Evolutionary conservation across 37 sponge, comb jelly and placozoan species (phyloP).

Genomic region (Agelas oroides): DNA sequence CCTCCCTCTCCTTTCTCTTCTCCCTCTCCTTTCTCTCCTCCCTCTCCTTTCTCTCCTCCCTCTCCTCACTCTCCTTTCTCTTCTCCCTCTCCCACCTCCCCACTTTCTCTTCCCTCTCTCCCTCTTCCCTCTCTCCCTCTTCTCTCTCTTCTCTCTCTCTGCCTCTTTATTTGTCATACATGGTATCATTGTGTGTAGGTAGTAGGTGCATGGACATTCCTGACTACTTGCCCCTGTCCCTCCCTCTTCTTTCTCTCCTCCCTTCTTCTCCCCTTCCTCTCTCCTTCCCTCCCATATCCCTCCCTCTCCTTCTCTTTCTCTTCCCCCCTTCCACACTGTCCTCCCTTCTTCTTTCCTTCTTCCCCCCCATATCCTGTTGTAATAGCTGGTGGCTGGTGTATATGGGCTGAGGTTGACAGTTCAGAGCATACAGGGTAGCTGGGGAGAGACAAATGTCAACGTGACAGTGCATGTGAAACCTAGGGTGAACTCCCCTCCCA

Average conservation of each 20-base stretch:
- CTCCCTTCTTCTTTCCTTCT: no score
- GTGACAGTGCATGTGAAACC: conserved; percentile 39
- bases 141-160: neutral
- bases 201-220: no score
- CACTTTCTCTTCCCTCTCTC: neutral
- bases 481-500: conserved; percentile 17
- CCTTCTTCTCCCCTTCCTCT: neutral
- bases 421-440: neutral
- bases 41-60: neutral
- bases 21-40: no score
- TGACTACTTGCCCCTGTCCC: neutral
- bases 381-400: conserved; percentile 56
- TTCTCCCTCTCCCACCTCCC: neutral
- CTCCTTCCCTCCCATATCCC: neutral
- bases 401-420: conserved; percentile 47
- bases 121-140: neutral
- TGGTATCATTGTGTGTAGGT: no score
- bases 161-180: no score
- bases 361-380: neutral
- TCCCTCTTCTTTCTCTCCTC: neutral
- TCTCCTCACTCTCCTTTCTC: no score
- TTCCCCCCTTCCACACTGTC: neutral
- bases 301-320: no score
- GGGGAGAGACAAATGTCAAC: conserved; percentile 32
- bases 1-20: neutral